phyloP scores from a whole-genome alignment of 2,113 vertebrate species.

The Thamnaconus septentrionalis region DNA sequence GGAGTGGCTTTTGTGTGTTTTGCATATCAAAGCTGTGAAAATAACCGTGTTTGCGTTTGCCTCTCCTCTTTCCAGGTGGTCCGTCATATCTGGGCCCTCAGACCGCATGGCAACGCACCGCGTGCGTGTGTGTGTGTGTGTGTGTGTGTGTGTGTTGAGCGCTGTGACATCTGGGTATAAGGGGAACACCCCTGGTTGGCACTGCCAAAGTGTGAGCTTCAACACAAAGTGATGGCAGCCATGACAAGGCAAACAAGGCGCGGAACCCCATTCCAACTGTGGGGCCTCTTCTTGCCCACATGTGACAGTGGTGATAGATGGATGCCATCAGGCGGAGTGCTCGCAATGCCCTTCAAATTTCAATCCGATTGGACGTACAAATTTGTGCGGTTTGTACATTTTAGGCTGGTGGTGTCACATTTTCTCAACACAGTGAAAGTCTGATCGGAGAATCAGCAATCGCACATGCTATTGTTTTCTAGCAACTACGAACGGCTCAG shows the following conservation, averaged over 20 bases:
- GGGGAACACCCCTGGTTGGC: constrained; percentile 69
- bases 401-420: too few relatives aligned
- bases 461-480: too few relatives aligned
- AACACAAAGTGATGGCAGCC: constrained; percentile 52
- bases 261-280: constrained; percentile 28
- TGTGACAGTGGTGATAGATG: constrained; percentile 20
- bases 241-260: constrained; percentile 56
- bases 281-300: constrained; percentile 20
- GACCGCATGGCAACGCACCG: constrained; percentile 51
- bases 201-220: constrained; percentile 44
- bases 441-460: too few relatives aligned
- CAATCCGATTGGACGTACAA: too few relatives aligned
- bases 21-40: constrained; percentile 81
- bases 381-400: too few relatives aligned
- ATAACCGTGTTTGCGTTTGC: constrained; percentile 78
- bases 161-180: constrained; percentile 47
- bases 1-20: constrained; percentile 68
- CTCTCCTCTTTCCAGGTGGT: constrained; percentile 76
- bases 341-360: constrained; percentile 26
- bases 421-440: too few relatives aligned
- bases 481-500: too few relatives aligned
- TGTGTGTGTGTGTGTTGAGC: constrained; percentile 65
- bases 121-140: constrained; percentile 57
- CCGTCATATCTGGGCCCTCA: constrained; percentile 75
- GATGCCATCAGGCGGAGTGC: constrained; percentile 32